Base-by-base conservation (phyloP, 2,888 invertebrate genomes). In the Phrixothrix hirtus region DNA sequence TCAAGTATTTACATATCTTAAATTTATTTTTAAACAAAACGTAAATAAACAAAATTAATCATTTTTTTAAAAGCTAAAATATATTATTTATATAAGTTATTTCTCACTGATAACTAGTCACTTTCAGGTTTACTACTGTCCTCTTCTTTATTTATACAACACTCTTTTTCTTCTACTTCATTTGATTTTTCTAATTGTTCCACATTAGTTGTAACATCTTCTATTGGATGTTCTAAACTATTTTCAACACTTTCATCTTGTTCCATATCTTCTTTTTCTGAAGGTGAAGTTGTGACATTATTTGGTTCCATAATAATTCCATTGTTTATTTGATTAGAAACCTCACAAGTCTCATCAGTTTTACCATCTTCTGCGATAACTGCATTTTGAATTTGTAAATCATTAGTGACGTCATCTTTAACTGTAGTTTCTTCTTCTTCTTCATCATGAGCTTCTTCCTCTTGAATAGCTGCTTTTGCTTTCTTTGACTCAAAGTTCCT, bases 401-500 rank as follows among this genome's bases (percentile, higher is more conserved):
- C 39, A 10, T 21, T 5, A 2, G 12, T 10, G 6, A 32, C 31
- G 10, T 26, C 14, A 4, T 39, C 45, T 30, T 45, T 39, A 15
- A n/a, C 6, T 12, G 31, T 37, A 11, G 17, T 10, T 15, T 47
- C 27, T 10, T 17, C 32, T 26, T 46, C 52, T 12, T 53, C 59
- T 39, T 64, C 60, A 17, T 61, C 65, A 9, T 63, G 61, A 5
- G 55, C 46, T 9, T 61, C 58, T 6, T 62, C 64, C 26, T 63
- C 58, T 25, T 63, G 58, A 29, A 58, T 55, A 9, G 57, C 49
- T 32, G 59, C 60, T 53, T 62, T 63, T 34, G 52, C 34, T 36
- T 31, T 47, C 16, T 42, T 50, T 5, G 60, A 56, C 59, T 75
- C 74, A 58, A 75, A 75, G 44, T 73, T 74, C 31, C 68, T 65